These are phyloP conservation scores for Corythoichthys intestinalis DNA, from an alignment of 2,113 vertebrate species.

Conservation along the genomic window DNA sequence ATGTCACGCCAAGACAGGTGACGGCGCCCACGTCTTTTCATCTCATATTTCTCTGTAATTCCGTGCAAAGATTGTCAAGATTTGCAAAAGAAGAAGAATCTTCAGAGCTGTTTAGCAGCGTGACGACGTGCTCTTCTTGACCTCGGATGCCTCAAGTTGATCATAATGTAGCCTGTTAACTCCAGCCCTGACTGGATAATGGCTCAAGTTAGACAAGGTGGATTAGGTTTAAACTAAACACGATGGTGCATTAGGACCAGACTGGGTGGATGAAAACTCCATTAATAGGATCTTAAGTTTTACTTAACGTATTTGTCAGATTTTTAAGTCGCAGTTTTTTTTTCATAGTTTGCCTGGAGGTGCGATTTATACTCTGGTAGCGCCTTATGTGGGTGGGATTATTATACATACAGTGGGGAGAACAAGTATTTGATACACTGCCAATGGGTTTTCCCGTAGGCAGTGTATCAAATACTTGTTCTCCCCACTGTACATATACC, in stretches of 20 bases:
- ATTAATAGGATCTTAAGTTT: neutral
- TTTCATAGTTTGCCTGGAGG: no score
- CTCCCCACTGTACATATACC: no score
- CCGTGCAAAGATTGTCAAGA: constrained; percentile 19
- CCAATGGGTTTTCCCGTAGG: no score
- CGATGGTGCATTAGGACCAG: constrained; percentile 44
- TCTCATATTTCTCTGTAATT: constrained; percentile 17
- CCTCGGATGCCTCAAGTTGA: constrained; percentile 48
- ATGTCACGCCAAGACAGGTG: constrained; percentile 21
- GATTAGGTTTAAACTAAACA: constrained; percentile 64
- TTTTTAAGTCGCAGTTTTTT: no score
- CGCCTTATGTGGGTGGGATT: no score
- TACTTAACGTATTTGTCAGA: no score
- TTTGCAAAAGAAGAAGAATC: constrained; percentile 21
- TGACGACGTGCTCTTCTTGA: constrained; percentile 44
- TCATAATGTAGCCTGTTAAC: constrained; percentile 60
- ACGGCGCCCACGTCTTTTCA: constrained; percentile 13
- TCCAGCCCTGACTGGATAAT: constrained; percentile 59
- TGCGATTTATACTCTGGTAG: no score
- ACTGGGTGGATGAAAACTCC: constrained; percentile 45
- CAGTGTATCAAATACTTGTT: no score
- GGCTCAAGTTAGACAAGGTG: constrained; percentile 63
- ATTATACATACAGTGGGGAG: no score
- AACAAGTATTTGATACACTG: no score
- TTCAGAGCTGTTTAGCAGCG: constrained; percentile 19